Percentiles rank a stretch among this genome's conserved stretches.
These are phyloP conservation scores for Marmota flaviventris DNA, from an alignment of 2,113 vertebrate species.

Conservation along the genomic window DNA sequence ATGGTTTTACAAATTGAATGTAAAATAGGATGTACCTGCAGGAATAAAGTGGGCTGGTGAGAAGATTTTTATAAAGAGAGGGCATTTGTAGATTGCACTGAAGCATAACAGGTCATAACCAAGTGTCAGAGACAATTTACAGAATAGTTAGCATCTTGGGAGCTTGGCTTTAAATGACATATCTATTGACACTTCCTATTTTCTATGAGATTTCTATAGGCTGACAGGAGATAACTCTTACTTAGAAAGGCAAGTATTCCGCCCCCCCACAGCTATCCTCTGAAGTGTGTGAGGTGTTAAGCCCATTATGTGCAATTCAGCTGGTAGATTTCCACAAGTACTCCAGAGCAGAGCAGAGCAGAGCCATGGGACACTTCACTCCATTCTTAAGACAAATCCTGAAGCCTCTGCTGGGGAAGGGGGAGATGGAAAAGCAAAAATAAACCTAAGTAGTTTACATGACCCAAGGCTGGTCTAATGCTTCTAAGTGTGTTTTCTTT, in stretches of 20 bases:
- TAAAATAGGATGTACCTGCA: slow-evolving; percentile 4
- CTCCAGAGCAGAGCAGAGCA: neutral
- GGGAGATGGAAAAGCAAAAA: neutral
- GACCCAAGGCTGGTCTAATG: neutral
- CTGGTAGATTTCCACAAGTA: neutral
- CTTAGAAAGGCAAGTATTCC: slow-evolving; percentile 26
- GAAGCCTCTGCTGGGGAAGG: neutral
- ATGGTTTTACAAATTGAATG: neutral
- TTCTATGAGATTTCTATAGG: neutral
- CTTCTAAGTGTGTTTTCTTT: neutral
- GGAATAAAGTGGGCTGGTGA: neutral
- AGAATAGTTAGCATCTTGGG: neutral
- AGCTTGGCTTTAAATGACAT: slow-evolving; percentile 19
- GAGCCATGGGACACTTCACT: neutral
- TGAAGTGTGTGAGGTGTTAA: neutral
- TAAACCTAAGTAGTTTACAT: neutral
- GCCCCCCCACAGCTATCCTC: too few species aligned
- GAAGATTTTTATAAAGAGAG: slow-evolving; percentile 10
- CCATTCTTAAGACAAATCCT: neutral
- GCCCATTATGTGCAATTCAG: slow-evolving; percentile 1
- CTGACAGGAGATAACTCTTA: slow-evolving; percentile 31
- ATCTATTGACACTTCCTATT: neutral
- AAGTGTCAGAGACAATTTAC: slow-evolving; percentile 54
- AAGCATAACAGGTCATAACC: neutral
- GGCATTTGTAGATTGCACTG: neutral